These are phyloP conservation scores for Meandrina meandrites DNA, from an alignment of 92 coral and sea anemone genomes.

Conservation along the genomic window DNA sequence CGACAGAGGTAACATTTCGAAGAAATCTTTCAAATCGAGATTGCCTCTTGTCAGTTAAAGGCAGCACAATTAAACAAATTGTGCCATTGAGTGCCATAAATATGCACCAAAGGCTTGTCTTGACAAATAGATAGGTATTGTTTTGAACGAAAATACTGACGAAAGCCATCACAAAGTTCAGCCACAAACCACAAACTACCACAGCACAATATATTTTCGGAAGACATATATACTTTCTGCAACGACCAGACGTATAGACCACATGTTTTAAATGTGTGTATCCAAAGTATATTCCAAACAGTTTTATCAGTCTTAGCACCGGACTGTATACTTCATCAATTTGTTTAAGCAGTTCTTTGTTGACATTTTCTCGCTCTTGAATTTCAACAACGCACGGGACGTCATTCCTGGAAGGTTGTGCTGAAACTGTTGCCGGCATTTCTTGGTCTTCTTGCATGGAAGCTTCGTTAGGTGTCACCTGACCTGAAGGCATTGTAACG, in stretches of 20 bases:
- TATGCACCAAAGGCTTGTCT: background rate
- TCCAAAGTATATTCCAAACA: conserved; percentile 5
- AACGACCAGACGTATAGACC: background rate
- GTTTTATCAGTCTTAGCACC: background rate
- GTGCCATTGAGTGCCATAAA: conserved; percentile 7
- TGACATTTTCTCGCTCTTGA: background rate
- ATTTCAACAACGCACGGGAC: background rate
- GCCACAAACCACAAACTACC: background rate
- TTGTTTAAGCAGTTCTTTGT: background rate
- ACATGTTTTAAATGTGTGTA: background rate
- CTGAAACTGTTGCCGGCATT: background rate
- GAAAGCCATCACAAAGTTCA: background rate
- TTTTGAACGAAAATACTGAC: background rate
- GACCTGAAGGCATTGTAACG: background rate
- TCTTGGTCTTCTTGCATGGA: background rate
- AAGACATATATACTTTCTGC: background rate
- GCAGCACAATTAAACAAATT: conserved; percentile 6
- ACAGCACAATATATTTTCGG: background rate
- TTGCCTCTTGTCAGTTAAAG: background rate
- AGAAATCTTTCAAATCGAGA: conserved; percentile 14
- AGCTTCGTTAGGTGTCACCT: background rate
- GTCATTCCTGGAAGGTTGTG: background rate
- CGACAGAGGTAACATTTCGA: background rate
- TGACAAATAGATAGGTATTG: background rate
- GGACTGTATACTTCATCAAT: conserved; percentile 17